phyloP scores from a whole-genome alignment of 2,113 vertebrate species.

The Scolopax mira region DNA sequence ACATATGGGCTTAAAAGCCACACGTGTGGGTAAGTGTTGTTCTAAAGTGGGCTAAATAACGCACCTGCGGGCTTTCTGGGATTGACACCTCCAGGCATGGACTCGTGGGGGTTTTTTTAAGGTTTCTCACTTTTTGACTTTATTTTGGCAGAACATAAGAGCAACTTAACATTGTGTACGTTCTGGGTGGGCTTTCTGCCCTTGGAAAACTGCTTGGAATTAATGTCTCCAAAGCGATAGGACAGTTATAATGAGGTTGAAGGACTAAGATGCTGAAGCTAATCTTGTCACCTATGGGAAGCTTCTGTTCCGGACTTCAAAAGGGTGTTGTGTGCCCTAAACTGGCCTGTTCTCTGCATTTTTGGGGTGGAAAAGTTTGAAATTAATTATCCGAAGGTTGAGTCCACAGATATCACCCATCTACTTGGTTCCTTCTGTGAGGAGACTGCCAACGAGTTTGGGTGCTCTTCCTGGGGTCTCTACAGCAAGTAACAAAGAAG shows the following conservation, averaged over 20 bases:
- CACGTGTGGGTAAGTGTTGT: background rate
- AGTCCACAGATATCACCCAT: background rate
- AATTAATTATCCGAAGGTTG: background rate
- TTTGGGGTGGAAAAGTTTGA: background rate
- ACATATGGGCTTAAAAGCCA: background rate
- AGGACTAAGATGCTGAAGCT: background rate
- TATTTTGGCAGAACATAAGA: fast-evolving
- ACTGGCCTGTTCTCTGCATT: fast-evolving
- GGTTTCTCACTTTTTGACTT: background rate
- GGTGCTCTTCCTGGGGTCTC: background rate
- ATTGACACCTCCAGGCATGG: background rate
- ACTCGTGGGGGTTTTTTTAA: background rate
- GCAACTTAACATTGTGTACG: background rate
- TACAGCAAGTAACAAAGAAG: background rate
- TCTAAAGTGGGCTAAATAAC: background rate
- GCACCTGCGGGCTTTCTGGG: background rate
- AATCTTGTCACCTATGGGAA: background rate
- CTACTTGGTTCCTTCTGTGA: too few relatives aligned
- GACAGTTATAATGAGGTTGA: background rate
- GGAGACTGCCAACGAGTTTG: background rate
- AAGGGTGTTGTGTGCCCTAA: background rate
- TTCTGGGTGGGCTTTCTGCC: background rate
- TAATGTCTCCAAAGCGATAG: fast-evolving
- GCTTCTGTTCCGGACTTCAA: background rate
- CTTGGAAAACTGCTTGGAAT: background rate